Conservation (phyloP, 2,797 vertebrate species). For the Tympanoctomys barrerae region DNA sequence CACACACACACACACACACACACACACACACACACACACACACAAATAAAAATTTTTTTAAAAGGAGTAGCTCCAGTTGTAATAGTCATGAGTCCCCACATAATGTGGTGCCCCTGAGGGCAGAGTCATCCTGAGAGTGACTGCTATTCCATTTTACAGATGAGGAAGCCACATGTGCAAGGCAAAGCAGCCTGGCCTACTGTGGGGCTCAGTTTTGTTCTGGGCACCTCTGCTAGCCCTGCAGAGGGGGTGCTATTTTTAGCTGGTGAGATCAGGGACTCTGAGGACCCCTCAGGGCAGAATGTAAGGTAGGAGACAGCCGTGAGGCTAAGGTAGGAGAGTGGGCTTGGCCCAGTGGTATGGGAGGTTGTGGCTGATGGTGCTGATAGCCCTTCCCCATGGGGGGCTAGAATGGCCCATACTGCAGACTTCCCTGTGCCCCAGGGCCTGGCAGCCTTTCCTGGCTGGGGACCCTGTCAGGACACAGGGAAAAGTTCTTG, state of each 20-base stretch:
- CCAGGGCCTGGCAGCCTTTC: background rate
- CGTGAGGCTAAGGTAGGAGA: background rate
- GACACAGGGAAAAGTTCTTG: background rate
- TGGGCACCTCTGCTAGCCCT: background rate
- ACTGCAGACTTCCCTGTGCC: background rate
- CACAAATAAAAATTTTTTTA: too few relatives aligned
- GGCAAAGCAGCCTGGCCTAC: background rate
- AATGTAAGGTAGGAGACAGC: background rate
- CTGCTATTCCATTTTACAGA: too few relatives aligned
- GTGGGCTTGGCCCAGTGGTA: background rate
- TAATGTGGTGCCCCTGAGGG: background rate
- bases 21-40: too few relatives aligned
- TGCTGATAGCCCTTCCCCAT: background rate
- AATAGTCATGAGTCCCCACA: background rate
- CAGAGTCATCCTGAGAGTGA: background rate
- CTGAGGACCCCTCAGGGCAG: background rate
- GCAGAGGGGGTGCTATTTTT: background rate
- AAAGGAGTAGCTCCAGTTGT: too few relatives aligned
- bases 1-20: too few relatives aligned
- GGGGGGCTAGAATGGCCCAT: too few relatives aligned
- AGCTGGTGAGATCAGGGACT: background rate
- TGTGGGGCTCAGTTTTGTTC: background rate
- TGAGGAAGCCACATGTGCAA: background rate
- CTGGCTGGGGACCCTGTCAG: background rate
- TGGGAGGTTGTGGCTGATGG: accelerated